Conservation (phyloP, 2,888 invertebrate genomes). For the Oscheius myriophilus region DNA sequence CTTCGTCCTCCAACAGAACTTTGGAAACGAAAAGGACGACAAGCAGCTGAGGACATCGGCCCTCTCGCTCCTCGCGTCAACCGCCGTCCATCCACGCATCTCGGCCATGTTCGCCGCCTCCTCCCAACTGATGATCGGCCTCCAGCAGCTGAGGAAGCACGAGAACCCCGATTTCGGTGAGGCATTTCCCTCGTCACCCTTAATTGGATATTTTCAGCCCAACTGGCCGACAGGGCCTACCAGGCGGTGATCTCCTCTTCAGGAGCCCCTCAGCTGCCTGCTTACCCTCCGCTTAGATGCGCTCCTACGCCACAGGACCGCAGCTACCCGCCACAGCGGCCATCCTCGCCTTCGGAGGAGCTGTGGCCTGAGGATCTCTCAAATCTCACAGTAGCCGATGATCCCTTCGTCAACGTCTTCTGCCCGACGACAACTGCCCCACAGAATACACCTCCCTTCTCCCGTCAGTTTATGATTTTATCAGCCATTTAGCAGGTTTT, state of each 20-base stretch:
- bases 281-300: constrained; percentile 22
- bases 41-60: constrained; percentile 10
- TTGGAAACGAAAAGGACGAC: constrained; percentile 32
- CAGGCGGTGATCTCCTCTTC: not conserved
- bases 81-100: constrained; percentile 12
- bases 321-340: constrained; percentile 21
- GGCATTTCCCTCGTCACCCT: not conserved
- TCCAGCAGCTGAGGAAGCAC: not conserved
- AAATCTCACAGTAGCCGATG: constrained; percentile 1
- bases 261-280: constrained; percentile 6
- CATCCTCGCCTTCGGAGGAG: constrained; percentile 3
- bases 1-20: constrained; percentile 42
- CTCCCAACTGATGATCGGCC: not conserved
- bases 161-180: constrained; percentile 7
- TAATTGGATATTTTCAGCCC: not conserved
- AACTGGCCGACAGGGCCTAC: constrained; percentile 10
- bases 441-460: constrained; percentile 18
- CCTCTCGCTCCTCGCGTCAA: not conserved
- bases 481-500: no score
- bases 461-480: constrained; percentile 6
- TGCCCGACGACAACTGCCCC: constrained; percentile 1
- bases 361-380: constrained; percentile 14
- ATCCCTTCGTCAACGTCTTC: constrained; percentile 28
- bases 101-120: constrained; percentile 4
- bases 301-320: constrained; percentile 13